Conservation (phyloP, 1,140 invertebrate genomes). For the Conopomorpha cramerella region DNA sequence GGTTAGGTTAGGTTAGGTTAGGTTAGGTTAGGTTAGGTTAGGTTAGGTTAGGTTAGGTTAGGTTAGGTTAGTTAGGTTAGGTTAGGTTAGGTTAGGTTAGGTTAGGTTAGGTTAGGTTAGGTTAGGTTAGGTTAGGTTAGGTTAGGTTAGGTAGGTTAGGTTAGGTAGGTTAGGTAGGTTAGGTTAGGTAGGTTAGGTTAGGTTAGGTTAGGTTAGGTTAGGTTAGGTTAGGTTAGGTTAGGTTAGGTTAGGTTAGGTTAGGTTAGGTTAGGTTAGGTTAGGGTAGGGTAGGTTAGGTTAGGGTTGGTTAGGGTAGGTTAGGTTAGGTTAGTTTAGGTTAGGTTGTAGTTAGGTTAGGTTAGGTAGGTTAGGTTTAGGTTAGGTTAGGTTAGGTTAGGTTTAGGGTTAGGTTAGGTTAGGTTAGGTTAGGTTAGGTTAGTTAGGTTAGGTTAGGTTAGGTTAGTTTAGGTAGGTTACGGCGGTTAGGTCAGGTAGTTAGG, state of each 20-base stretch:
- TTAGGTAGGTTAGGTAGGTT: no score
- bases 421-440: slow-evolving; percentile 3
- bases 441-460: slow-evolving; percentile 8
- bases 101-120: slow-evolving; percentile 4
- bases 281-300: no score
- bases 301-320: no score
- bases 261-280: no score
- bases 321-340: no score
- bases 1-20: slow-evolving; percentile 5
- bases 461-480: slow-evolving; percentile 2
- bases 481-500: no score
- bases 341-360: slow-evolving; percentile 18
- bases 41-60: slow-evolving; percentile 5
- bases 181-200: no score
- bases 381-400: slow-evolving; percentile 4
- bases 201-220: slow-evolving; percentile 6
- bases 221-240: slow-evolving; percentile 5
- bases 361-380: no score
- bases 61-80: slow-evolving; percentile 9
- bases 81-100: slow-evolving; percentile 10
- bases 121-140: slow-evolving; percentile 5
- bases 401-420: slow-evolving; percentile 5
- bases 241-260: slow-evolving; percentile 16
- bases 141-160: slow-evolving; percentile 5
- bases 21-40: slow-evolving; percentile 5